Conservation (phyloP, 2,797 vertebrate genomes). For the Macropodus opercularis region DNA sequence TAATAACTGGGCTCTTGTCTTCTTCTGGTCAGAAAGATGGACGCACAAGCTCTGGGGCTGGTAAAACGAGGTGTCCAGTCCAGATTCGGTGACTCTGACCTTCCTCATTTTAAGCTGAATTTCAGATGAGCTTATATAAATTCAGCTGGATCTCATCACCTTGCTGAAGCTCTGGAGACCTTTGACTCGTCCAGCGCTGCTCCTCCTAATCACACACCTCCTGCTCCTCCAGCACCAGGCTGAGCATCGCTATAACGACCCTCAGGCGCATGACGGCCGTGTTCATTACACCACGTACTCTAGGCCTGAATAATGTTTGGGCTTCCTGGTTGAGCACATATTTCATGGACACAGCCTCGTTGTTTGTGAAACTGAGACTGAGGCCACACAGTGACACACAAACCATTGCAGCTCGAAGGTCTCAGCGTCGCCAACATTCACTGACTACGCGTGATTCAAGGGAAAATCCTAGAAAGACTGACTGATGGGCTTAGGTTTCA, state of each 20-base stretch:
- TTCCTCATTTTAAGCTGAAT: constrained; percentile 48
- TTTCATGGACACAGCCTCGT: too few species aligned
- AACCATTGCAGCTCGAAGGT: too few species aligned
- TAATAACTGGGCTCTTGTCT: too few species aligned
- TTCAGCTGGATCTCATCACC: constrained; percentile 36
- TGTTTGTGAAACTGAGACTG: neutral
- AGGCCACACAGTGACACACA: too few species aligned
- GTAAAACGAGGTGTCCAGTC: too few species aligned
- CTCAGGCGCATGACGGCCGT: neutral
- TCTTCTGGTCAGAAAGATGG: too few species aligned
- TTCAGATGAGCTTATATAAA: constrained; percentile 47
- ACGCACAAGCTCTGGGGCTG: too few species aligned
- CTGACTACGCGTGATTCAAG: too few species aligned
- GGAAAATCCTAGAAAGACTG: too few species aligned
- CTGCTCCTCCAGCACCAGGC: neutral
- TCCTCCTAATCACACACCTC: neutral
- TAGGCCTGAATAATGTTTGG: neutral
- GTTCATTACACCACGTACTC: neutral
- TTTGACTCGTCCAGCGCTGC: constrained; percentile 2
- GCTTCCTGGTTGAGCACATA: neutral
- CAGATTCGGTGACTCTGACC: constrained; percentile 41
- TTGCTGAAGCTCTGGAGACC: constrained; percentile 16
- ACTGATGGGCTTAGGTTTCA: too few species aligned
- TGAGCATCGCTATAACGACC: constrained; percentile 17
- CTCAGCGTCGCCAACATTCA: too few species aligned